Evolutionary conservation across 2,888 invertebrate genomes (phyloP), one percentile per base, ranked within the genome.

Genomic region (Monoplex corrugatus): DNA sequence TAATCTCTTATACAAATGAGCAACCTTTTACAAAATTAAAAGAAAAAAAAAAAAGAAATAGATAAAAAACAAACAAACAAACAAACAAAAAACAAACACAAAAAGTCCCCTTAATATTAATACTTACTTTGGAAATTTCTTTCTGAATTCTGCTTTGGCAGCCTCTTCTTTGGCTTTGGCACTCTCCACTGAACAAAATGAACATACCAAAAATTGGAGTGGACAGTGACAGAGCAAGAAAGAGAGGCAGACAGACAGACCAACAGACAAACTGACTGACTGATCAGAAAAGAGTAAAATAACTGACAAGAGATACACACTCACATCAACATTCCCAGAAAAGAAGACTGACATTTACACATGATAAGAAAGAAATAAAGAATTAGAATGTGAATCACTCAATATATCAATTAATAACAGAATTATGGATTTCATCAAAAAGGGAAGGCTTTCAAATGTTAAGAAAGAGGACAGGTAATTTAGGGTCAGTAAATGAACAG

Each of bases 121-220:
- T 13, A 63, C 83, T 88, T 23, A 88, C 88, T 88, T 88, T 32
- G 88, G 88, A 68, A 57, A 63, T 43, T 88, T 88, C 80, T 88
- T 88, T 63, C 43, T 88, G 72, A 88, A 83, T 44, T 83, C 88
- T 44, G 40, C 83, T 35, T 44, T 88, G 50, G 63, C 83, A 57
- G 83, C 83, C 38, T 83, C 68, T 44, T 63, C 68, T 57, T 44
- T 83, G 28, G 83, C 83, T 45, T 88, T 88, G 57, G 87, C 57
- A 63, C 32, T 38, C 8, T 87, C 82, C 45, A 63, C 87, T 80
- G 63, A 87, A 80, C n/a, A 82, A 1, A 32, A 45, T 10, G 45
- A 23, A 80, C 28, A 28, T n/a, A 38, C 16, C 23, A 16, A 5
- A 75, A 38, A 75, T 8, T 43, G 80, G 23, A 6, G 28, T 6